A percentile compares a stretch with the other conserved stretches of the same genome.
Evolutionary conservation across 35 echinoderm and acorn worm species (phyloP).

Genomic region (Hemicentrotus pulcherrimus): DNA sequence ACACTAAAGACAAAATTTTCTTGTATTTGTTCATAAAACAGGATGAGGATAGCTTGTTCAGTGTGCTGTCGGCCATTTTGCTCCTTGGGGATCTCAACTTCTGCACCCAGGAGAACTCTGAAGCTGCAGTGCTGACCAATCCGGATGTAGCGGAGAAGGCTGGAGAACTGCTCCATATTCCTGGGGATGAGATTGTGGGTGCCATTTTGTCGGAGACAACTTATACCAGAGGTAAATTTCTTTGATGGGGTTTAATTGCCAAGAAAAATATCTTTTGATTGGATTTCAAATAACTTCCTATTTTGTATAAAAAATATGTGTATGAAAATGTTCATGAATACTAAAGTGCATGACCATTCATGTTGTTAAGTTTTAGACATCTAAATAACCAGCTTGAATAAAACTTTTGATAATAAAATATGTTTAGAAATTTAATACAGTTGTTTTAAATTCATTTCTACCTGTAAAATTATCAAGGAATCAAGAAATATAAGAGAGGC

Average conservation of each 20-base stretch:
- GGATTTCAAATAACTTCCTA: too few species aligned
- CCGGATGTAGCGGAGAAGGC: slow-evolving; percentile 65
- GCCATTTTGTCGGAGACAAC: slow-evolving; percentile 84
- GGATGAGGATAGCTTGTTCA: slow-evolving; percentile 87
- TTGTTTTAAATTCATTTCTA: too few species aligned
- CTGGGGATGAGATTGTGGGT: slow-evolving; percentile 73
- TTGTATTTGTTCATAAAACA: not conserved
- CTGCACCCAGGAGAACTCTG: slow-evolving; percentile 42
- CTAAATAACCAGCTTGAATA: too few species aligned
- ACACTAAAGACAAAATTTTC: too few species aligned
- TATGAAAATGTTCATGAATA: too few species aligned
- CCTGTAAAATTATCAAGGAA: too few species aligned
- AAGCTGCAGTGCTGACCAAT: slow-evolving; percentile 68
- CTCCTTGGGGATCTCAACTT: slow-evolving; percentile 89
- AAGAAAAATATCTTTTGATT: not conserved
- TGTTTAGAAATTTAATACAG: too few species aligned
- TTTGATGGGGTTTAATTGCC: not conserved
- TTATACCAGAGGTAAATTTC: slow-evolving; percentile 81
- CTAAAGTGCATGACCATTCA: too few species aligned
- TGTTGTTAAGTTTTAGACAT: too few species aligned
- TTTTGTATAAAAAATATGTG: too few species aligned
- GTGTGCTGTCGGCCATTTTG: slow-evolving; percentile 73
- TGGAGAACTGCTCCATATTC: slow-evolving; percentile 73
- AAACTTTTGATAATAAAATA: too few species aligned
- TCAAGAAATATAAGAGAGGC: too few species aligned